Evolutionary conservation across 2,797 vertebrate genomes (phyloP).

Genomic region (Macropodus opercularis): DNA sequence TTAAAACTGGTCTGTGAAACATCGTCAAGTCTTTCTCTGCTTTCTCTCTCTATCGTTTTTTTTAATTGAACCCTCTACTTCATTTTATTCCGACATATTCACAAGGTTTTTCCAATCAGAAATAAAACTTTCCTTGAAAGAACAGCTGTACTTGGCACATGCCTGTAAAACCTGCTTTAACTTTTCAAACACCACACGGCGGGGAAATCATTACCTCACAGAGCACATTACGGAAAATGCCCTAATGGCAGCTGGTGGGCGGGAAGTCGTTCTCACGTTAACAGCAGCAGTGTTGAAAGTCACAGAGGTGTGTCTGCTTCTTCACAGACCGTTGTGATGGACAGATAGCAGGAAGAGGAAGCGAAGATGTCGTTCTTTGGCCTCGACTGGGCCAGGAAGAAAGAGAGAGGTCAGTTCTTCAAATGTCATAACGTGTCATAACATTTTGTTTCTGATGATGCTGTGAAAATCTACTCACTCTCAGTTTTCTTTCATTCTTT

Average conservation of each 20-base stretch:
- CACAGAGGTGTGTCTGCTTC: not conserved
- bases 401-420: conserved; percentile 57
- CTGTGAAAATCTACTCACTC: too few species aligned
- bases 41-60: not conserved
- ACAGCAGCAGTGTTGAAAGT: conserved; percentile 3
- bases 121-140: conserved; percentile 13
- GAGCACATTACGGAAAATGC: conserved; percentile 45
- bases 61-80: not conserved
- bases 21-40: not conserved
- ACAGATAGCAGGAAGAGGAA: conserved; percentile 56
- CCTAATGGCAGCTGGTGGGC: conserved; percentile 21
- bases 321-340: conserved; percentile 54
- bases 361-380: conserved; percentile 77
- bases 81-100: not conserved
- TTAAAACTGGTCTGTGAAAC: conserved; percentile 2
- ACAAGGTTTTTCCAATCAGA: conserved; percentile 6
- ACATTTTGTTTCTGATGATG: not conserved
- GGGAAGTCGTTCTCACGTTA: conserved; percentile 7
- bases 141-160: not conserved
- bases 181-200: not conserved
- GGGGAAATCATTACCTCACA: conserved; percentile 42
- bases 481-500: too few species aligned
- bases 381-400: conserved; percentile 65
- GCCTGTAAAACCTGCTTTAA: not conserved
- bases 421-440: not conserved